Conservation (phyloP, 2,113 vertebrate species). For the Telmatochromis sp. region DNA sequence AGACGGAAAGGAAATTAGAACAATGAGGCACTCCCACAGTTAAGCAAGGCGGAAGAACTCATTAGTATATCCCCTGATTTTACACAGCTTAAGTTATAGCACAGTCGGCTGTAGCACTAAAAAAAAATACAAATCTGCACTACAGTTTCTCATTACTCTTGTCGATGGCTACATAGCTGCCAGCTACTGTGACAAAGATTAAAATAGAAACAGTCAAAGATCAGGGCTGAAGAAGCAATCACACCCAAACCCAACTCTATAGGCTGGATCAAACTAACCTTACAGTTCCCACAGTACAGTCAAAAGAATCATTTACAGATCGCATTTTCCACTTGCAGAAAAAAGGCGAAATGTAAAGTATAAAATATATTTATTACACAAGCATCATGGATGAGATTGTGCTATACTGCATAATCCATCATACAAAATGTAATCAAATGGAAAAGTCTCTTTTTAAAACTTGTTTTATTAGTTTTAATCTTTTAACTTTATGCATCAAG, state of each 20-base stretch:
- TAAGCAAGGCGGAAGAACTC: background rate
- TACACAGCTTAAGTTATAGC: background rate
- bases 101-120: background rate
- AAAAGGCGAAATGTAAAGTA: background rate
- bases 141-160: background rate
- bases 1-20: background rate
- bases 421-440: too few relatives aligned
- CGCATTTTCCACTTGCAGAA: background rate
- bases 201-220: background rate
- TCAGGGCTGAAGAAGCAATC: background rate
- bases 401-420: accelerated
- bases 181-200: accelerated
- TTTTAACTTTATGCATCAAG: too few relatives aligned
- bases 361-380: background rate
- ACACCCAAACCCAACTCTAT: background rate
- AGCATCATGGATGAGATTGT: background rate
- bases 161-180: background rate
- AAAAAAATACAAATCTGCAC: accelerated
- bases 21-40: background rate
- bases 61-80: background rate
- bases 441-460: too few relatives aligned
- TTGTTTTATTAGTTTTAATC: accelerated
- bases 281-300: background rate
- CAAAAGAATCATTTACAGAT: background rate
- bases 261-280: background rate